phyloP scores from a whole-genome alignment of 1,140 invertebrate genomes.

The Potamilus streckersoni region DNA sequence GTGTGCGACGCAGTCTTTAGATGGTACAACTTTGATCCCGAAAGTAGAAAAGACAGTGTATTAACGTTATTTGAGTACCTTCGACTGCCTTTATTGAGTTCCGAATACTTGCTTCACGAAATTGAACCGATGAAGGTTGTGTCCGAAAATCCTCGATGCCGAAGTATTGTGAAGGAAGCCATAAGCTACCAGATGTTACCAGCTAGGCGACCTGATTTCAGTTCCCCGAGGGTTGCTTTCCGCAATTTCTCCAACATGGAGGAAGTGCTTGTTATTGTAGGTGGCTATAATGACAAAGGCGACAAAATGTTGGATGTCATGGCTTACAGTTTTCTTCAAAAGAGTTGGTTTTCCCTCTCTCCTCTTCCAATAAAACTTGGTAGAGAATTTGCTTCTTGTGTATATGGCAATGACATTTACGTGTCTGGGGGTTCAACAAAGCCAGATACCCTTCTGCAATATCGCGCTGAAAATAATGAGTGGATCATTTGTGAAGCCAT shows the following conservation, averaged over 20 bases:
- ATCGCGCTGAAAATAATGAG: constrained; percentile 51
- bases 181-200: constrained; percentile 58
- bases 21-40: constrained; percentile 43
- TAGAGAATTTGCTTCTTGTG: constrained; percentile 48
- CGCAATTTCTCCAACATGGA: constrained; percentile 48
- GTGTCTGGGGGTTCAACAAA: constrained; percentile 55
- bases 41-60: constrained; percentile 37
- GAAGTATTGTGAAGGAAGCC: constrained; percentile 55
- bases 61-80: constrained; percentile 47
- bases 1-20: constrained; percentile 55
- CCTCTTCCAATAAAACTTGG: constrained; percentile 47
- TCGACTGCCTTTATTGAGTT: constrained; percentile 47
- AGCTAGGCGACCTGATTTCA: constrained; percentile 51
- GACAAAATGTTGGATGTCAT: constrained; percentile 49
- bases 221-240: constrained; percentile 47
- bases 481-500: constrained; percentile 46
- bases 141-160: constrained; percentile 36
- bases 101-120: constrained; percentile 52
- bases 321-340: constrained; percentile 47
- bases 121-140: constrained; percentile 45
- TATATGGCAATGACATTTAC: constrained; percentile 54
- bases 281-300: constrained; percentile 45
- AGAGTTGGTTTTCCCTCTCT: constrained; percentile 49
- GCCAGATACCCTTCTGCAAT: constrained; percentile 46
- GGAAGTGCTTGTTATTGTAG: constrained; percentile 50